Evolutionary conservation across 2,888 invertebrate species (phyloP).

Genomic region (Panopea generosa): DNA sequence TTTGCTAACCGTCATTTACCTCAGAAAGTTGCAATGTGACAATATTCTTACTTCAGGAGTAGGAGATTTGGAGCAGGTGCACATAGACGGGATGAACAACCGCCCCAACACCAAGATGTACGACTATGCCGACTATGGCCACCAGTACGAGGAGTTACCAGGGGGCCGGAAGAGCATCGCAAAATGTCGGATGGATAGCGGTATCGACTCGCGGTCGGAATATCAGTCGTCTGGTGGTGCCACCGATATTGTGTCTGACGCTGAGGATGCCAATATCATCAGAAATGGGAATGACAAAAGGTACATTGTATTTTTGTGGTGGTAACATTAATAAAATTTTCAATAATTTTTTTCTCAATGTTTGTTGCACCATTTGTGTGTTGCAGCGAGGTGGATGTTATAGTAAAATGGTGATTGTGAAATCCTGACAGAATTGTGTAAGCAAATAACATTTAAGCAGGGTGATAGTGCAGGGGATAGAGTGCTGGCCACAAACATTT

Average conservation of each 20-base stretch:
- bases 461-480: too few relatives aligned
- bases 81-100: constrained; percentile 51
- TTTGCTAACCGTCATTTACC: too few relatives aligned
- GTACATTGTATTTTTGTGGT: constrained; percentile 22
- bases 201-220: constrained; percentile 54
- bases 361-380: too few relatives aligned
- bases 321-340: too few relatives aligned
- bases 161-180: constrained; percentile 51
- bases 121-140: constrained; percentile 64
- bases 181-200: constrained; percentile 46
- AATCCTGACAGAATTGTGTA: too few relatives aligned
- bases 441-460: too few relatives aligned
- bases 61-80: constrained; percentile 55
- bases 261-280: constrained; percentile 44
- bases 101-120: constrained; percentile 43
- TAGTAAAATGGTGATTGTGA: too few relatives aligned
- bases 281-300: constrained; percentile 53
- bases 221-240: constrained; percentile 60
- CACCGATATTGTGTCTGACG: constrained; percentile 44
- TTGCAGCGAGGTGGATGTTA: too few relatives aligned
- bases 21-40: background rate
- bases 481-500: too few relatives aligned
- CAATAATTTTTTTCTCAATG: too few relatives aligned
- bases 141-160: constrained; percentile 64
- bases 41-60: constrained; percentile 47